These are phyloP conservation scores for Gallinago paraguaiae DNA, from an alignment of 2,113 vertebrate species.

Conservation along the genomic window DNA sequence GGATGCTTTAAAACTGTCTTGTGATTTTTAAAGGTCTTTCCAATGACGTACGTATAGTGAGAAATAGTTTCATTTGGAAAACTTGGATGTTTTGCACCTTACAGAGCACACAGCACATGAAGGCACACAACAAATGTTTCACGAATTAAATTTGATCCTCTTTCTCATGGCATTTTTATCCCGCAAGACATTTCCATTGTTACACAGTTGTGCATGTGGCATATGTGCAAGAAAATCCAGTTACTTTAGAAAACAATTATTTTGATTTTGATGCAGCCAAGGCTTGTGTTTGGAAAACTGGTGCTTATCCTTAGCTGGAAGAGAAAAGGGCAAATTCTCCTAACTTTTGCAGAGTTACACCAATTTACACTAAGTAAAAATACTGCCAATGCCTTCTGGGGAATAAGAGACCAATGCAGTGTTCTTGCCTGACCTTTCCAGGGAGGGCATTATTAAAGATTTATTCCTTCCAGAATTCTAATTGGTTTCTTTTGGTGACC, in stretches of 20 bases:
- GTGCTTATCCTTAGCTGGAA: neutral
- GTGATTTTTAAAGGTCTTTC: neutral
- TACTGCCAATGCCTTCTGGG: neutral
- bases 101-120: neutral
- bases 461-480: constrained; percentile 40
- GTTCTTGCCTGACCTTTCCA: constrained; percentile 26
- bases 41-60: neutral
- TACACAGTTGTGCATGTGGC: neutral
- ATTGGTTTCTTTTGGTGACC: constrained; percentile 40
- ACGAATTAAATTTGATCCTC: neutral
- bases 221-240: neutral
- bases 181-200: neutral
- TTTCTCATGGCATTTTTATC: neutral
- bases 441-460: constrained; percentile 39
- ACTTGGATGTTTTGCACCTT: neutral
- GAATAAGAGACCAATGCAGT: constrained; percentile 1
- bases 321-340: neutral
- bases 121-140: neutral
- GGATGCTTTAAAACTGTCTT: neutral
- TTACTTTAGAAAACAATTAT: neutral
- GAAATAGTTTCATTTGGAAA: neutral
- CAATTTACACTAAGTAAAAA: neutral
- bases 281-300: neutral
- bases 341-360: neutral
- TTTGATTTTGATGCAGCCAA: neutral